Conservation (phyloP, 2,888 invertebrate species). For the Pherbina coryleti region DNA sequence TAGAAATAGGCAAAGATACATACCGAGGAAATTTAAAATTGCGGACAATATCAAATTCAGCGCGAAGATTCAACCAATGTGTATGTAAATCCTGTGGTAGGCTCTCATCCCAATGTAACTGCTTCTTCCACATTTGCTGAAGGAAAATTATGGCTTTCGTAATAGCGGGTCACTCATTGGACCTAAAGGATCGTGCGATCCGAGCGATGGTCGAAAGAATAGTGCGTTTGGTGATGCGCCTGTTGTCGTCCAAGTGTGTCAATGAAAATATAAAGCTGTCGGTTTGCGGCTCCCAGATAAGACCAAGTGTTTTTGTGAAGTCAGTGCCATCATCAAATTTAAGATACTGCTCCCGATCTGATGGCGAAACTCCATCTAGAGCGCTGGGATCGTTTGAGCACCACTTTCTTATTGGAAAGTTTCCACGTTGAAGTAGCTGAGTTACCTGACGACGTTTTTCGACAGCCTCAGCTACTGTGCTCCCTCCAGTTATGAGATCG, state of each 20-base stretch:
- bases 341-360: constrained; percentile 30
- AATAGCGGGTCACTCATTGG: constrained; percentile 42
- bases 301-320: constrained; percentile 42
- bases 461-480: constrained; percentile 13
- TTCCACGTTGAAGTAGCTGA: constrained; percentile 34
- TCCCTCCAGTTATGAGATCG: constrained; percentile 38
- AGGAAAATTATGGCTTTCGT: constrained; percentile 41
- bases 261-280: constrained; percentile 40
- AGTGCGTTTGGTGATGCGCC: constrained; percentile 33
- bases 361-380: neutral
- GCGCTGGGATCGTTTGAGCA: neutral
- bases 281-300: constrained; percentile 38
- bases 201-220: constrained; percentile 38
- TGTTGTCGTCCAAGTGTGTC: neutral
- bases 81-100: constrained; percentile 28
- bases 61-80: neutral
- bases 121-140: constrained; percentile 36
- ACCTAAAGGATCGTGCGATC: constrained; percentile 39
- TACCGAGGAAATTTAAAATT: constrained; percentile 30
- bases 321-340: constrained; percentile 43
- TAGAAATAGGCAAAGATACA: constrained; percentile 16
- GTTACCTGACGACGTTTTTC: constrained; percentile 28
- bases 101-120: constrained; percentile 41
- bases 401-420: constrained; percentile 38
- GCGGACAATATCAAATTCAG: neutral